Evolutionary conservation across 2,797 vertebrate species (phyloP), one percentile per base, ranked within the genome.

Genomic region (Rhabdomys pumilio): DNA sequence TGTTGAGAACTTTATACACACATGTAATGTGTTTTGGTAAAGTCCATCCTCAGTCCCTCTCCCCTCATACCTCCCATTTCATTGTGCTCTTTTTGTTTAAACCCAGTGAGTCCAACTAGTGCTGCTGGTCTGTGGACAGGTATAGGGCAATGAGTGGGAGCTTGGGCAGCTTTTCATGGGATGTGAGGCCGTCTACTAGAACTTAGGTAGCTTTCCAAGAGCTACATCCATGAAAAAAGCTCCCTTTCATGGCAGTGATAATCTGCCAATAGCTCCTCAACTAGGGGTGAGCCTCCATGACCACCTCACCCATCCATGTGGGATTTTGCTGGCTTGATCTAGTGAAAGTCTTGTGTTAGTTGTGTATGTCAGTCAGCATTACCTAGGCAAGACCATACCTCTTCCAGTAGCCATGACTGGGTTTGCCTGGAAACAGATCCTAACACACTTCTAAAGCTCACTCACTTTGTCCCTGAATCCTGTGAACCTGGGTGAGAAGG

Each of bases 351-450:
- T 44, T 47, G 1, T 50, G 31, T 92, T 0, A 0, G 8, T 2
- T 14, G 2, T 50, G n/a, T 0, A 6, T 6, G 2, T 20, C 69
- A 0, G 11, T 17, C 34, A 24, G 6, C 19, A 84, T 44, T 22
- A 47, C 13, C 76, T 53, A 57, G 19, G 15, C 1, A 59, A 41
- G 50, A 13, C n/a, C 19, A 79, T 0, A 9, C 47, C 34, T 73
- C 38, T 17, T 80, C 1, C 0, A 73, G 47, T 2, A 19, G 6
- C 15, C 41, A 19, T 26, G 31, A 34, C 3, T 22, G 2, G 65
- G 55, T 75, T 59, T 81, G 26, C 29, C 9, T 50, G 29, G 50
- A 50, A 53, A 65, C 44, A 80, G 13, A 3, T 65, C 53, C 72
- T 20, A 14, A 1, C 3, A 31, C 38, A 44, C 47, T 88, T 84